phyloP scores from a whole-genome alignment of 2,888 invertebrate genomes.

The Hydrotaea cyrtoneurina region DNA sequence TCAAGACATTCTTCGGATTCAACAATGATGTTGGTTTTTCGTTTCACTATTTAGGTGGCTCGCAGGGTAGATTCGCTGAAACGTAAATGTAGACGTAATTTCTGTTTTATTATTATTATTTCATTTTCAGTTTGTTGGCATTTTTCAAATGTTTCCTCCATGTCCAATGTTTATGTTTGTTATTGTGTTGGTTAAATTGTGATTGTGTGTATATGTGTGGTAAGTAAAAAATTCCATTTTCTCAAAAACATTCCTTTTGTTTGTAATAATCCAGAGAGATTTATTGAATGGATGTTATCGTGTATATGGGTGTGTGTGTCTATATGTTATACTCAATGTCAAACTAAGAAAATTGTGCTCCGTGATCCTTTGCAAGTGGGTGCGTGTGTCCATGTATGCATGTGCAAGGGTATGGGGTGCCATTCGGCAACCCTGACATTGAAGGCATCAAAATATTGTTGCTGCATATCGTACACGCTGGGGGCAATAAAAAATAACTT shows the following conservation, averaged over 20 bases:
- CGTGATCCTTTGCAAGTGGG: background rate
- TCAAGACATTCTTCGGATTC: no score
- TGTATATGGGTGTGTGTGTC: background rate
- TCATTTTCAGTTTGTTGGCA: constrained; percentile 27
- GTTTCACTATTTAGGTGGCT: background rate
- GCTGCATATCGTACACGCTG: background rate
- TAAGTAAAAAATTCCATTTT: constrained; percentile 12
- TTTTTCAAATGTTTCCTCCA: constrained; percentile 22
- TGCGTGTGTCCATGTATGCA: background rate
- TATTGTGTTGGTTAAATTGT: background rate
- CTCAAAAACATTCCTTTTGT: constrained; percentile 28
- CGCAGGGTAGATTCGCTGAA: background rate
- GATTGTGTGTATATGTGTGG: background rate
- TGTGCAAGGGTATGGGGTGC: constrained; percentile 1
- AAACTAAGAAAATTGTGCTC: background rate
- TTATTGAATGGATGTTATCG: constrained; percentile 17
- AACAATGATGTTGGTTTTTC: no score
- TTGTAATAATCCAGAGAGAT: constrained; percentile 35
- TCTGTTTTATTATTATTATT: constrained; percentile 31
- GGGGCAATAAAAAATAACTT: constrained; percentile 24
- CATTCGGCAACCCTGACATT: constrained; percentile 30
- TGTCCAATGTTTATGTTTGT: background rate
- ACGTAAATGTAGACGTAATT: constrained; percentile 24
- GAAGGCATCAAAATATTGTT: constrained; percentile 26
- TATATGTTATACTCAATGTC: background rate